Conservation (phyloP, 2,797 vertebrate genomes). For the Microctenopoma lineatum region DNA sequence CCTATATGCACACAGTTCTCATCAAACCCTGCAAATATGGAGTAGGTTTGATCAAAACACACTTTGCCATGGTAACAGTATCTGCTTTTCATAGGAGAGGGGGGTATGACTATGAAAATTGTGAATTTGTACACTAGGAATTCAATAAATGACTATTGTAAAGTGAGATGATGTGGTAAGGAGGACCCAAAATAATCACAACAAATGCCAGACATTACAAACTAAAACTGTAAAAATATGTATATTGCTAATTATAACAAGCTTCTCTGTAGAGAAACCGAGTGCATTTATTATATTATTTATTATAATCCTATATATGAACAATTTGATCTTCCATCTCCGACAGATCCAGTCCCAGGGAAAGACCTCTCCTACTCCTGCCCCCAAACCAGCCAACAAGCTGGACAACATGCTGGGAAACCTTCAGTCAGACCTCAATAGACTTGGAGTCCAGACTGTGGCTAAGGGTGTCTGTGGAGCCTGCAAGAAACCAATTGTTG, state of each 20-base stretch:
- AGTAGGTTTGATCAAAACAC: conserved; percentile 5
- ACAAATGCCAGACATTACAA: too few relatives aligned
- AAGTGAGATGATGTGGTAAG: too few relatives aligned
- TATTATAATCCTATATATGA: background rate
- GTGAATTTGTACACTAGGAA: background rate
- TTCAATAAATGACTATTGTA: background rate
- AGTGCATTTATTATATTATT: background rate
- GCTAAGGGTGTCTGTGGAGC: conserved; percentile 96
- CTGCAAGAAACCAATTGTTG: conserved; percentile 96
- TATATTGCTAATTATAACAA: background rate
- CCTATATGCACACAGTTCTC: conserved; percentile 23
- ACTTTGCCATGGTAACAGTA: conserved; percentile 1
- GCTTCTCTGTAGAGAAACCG: background rate
- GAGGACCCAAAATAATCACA: too few relatives aligned
- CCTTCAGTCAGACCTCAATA: conserved; percentile 94
- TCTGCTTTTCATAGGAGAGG: background rate
- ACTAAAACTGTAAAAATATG: too few relatives aligned
- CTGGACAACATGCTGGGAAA: conserved; percentile 97
- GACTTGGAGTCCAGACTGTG: conserved; percentile 91
- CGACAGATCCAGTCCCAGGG: conserved; percentile 91
- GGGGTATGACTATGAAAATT: background rate
- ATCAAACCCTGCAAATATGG: conserved; percentile 20
- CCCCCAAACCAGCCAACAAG: conserved; percentile 92
- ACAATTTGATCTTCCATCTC: conserved; percentile 21
- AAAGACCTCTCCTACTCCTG: conserved; percentile 83